phyloP scores from a whole-genome alignment of 1,140 invertebrate species.

The Drosophila cardini region DNA sequence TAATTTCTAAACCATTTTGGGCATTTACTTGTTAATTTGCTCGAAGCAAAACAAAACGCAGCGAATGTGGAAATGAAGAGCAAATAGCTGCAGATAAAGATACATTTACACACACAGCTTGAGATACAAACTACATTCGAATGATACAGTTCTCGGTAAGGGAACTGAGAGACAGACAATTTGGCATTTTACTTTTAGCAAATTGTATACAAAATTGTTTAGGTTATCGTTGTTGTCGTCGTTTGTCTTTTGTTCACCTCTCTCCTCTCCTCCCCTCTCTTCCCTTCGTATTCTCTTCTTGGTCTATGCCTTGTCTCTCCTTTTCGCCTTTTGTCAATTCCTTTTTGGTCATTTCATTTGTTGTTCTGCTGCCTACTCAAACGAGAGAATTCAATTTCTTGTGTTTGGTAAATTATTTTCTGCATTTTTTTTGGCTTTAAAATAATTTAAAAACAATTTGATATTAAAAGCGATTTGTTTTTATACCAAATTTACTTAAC shows the following conservation, averaged over 20 bases:
- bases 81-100: background rate
- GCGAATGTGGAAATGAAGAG: conserved; percentile 36
- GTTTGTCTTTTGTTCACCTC: conserved; percentile 6
- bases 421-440: conserved; percentile 13
- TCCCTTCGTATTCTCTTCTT: background rate
- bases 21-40: conserved; percentile 21
- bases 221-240: conserved; percentile 62
- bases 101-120: conserved; percentile 12
- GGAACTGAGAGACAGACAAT: conserved; percentile 41
- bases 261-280: conserved; percentile 21
- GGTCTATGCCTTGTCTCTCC: conserved; percentile 13
- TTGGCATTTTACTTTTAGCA: conserved; percentile 79
- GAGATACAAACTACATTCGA: background rate
- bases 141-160: conserved; percentile 21
- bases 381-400: conserved; percentile 11
- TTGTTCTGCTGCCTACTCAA: conserved; percentile 13
- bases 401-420: background rate
- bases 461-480: background rate
- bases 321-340: conserved; percentile 21
- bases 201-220: conserved; percentile 79
- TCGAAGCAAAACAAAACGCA: conserved; percentile 14
- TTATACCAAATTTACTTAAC: background rate
- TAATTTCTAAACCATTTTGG: conserved; percentile 31
- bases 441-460: conserved; percentile 32
- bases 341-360: conserved; percentile 28